phyloP scores from a whole-genome alignment of 1,140 invertebrate species.

The Leucophenga varia region DNA sequence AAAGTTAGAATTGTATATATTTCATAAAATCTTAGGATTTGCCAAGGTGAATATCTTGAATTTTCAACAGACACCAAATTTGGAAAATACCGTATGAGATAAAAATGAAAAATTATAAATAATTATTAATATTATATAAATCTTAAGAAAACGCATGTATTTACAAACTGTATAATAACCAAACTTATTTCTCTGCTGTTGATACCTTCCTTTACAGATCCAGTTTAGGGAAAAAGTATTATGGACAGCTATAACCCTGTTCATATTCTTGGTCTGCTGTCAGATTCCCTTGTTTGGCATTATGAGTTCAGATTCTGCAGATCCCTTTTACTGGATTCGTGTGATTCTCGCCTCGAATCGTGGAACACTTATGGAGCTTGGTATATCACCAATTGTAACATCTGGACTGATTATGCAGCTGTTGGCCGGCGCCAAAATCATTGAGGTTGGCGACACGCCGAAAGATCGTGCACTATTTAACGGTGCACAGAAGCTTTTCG shows the following conservation, averaged over 20 bases:
- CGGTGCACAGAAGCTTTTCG: constrained; percentile 99
- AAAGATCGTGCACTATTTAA: constrained; percentile 98
- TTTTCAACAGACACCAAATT: too few relatives aligned
- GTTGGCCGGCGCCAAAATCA: constrained; percentile 98
- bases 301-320: constrained; percentile 99
- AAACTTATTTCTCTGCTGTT: too few relatives aligned
- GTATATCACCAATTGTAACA: constrained; percentile 99
- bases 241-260: constrained; percentile 99
- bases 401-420: constrained; percentile 99
- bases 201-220: constrained; percentile 78
- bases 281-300: constrained; percentile 99
- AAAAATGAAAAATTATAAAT: too few relatives aligned
- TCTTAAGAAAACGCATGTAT: too few relatives aligned
- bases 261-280: constrained; percentile 99
- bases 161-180: too few relatives aligned
- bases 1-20: too few relatives aligned
- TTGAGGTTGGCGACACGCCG: constrained; percentile 98
- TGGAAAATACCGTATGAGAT: too few relatives aligned
- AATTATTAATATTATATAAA: too few relatives aligned
- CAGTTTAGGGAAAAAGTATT: constrained; percentile 99
- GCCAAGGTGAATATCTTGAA: too few relatives aligned
- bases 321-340: constrained; percentile 99
- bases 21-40: too few relatives aligned
- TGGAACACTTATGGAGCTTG: constrained; percentile 98
- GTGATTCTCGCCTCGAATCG: constrained; percentile 99